A percentile compares a stretch with the other conserved stretches of the same genome.
Conservation (phyloP, 2,888 invertebrate species). For the Belgica antarctica region DNA sequence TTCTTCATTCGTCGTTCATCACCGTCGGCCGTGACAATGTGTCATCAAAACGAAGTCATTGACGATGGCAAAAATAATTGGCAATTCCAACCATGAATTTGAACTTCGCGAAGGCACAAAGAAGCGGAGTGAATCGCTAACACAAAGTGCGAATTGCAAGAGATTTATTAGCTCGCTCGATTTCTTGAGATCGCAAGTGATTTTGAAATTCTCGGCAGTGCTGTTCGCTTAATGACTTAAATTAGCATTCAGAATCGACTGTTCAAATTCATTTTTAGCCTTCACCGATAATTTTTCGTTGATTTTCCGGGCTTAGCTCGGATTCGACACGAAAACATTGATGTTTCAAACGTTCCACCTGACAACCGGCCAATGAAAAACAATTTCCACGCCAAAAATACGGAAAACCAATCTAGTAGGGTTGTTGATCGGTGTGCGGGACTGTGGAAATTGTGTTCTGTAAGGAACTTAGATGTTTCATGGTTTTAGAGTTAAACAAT, state of each 20-base stretch:
- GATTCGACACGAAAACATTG: not conserved
- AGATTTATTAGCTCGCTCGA: not conserved
- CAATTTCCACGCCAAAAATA: conserved; percentile 20
- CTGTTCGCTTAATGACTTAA: too few relatives aligned
- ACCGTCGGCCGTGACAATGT: conserved; percentile 23
- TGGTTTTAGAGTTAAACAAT: too few relatives aligned
- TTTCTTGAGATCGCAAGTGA: not conserved
- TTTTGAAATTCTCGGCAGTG: not conserved
- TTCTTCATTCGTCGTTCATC: conserved; percentile 8
- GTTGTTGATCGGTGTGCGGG: too few relatives aligned
- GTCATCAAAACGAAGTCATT: conserved; percentile 5
- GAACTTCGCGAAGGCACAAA: not conserved
- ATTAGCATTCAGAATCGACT: too few relatives aligned
- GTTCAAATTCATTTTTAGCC: too few relatives aligned
- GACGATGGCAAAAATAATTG: conserved; percentile 23
- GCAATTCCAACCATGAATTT: conserved; percentile 32
- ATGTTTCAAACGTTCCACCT: not conserved
- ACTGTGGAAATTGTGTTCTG: not conserved
- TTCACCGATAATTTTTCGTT: not conserved
- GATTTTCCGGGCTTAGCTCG: not conserved
- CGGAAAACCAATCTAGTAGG: not conserved
- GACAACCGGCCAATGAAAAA: conserved; percentile 9
- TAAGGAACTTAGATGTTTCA: too few relatives aligned
- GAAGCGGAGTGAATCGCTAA: conserved; percentile 11
- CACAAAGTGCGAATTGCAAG: not conserved